These are phyloP conservation scores for Nephrotoma appendiculata DNA, from an alignment of 2,888 invertebrate genomes.

Conservation along the genomic window DNA sequence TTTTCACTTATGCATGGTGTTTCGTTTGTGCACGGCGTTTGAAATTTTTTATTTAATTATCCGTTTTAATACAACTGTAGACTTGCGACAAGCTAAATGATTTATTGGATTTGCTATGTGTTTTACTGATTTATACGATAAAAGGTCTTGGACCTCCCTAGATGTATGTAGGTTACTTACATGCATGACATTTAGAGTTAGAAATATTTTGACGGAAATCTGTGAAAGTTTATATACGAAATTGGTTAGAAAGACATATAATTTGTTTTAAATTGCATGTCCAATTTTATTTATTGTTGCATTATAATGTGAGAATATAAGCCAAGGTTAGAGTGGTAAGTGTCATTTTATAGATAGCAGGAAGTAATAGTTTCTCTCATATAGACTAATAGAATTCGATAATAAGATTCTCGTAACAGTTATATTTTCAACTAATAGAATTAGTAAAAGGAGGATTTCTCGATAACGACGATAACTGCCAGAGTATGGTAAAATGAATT, in stretches of 20 bases:
- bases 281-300: not conserved
- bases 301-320: not conserved
- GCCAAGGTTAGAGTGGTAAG: not conserved
- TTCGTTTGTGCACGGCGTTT: not conserved
- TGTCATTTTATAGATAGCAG: not conserved
- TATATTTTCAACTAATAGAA: too few species aligned
- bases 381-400: not conserved
- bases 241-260: not conserved
- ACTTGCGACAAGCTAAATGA: not conserved
- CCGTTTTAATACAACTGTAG: not conserved
- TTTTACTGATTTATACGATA: not conserved
- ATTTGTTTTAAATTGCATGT: not conserved
- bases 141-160: not conserved
- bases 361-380: not conserved
- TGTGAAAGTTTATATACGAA: not conserved
- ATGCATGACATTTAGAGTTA: not conserved
- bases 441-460: too few species aligned
- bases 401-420: too few species aligned
- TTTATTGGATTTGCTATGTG: not conserved
- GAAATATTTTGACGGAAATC: not conserved
- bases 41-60: not conserved
- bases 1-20: not conserved
- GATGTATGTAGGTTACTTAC: not conserved
- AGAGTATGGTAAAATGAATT: too few species aligned
- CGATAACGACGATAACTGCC: too few species aligned